phyloP scores from a whole-genome alignment of 2,113 vertebrate species.

The Takifugu flavidus region DNA sequence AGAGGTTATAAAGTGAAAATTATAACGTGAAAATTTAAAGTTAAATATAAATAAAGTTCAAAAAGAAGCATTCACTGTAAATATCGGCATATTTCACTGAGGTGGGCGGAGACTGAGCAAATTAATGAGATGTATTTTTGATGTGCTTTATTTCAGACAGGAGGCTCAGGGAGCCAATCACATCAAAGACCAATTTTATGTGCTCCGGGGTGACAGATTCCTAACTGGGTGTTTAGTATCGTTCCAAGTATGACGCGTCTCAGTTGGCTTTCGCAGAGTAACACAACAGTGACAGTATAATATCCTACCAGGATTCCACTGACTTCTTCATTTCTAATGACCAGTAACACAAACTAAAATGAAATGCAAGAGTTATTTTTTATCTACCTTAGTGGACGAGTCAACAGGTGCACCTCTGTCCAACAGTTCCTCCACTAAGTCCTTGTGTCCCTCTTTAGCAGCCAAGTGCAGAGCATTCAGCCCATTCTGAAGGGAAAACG shows the following conservation, averaged over 20 bases:
- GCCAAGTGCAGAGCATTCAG: slow-evolving; percentile 95
- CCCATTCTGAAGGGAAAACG: slow-evolving; percentile 82
- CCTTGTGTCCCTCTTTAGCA: slow-evolving; percentile 94
- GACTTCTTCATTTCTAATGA: neutral
- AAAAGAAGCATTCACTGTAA: too few species aligned
- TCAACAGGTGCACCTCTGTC: slow-evolving; percentile 91
- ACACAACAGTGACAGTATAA: slow-evolving; percentile 5
- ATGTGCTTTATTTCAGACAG: too few species aligned
- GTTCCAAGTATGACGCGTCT: slow-evolving; percentile 19
- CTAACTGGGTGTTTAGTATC: slow-evolving; percentile 20
- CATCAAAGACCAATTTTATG: slow-evolving; percentile 30
- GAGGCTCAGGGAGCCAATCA: slow-evolving; percentile 14
- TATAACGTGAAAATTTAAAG: neutral
- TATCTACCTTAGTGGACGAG: slow-evolving; percentile 89
- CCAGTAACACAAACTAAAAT: neutral
- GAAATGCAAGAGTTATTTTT: neutral
- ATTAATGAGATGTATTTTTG: too few species aligned
- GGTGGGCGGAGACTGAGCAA: too few species aligned
- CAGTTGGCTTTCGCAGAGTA: slow-evolving; percentile 20
- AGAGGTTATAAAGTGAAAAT: neutral
- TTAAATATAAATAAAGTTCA: too few species aligned
- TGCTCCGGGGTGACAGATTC: slow-evolving; percentile 28
- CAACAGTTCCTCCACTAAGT: slow-evolving; percentile 91
- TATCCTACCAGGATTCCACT: neutral
- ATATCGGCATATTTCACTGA: too few species aligned